phyloP scores from a whole-genome alignment of 2,797 vertebrate species.

The Cossypha caffra region DNA sequence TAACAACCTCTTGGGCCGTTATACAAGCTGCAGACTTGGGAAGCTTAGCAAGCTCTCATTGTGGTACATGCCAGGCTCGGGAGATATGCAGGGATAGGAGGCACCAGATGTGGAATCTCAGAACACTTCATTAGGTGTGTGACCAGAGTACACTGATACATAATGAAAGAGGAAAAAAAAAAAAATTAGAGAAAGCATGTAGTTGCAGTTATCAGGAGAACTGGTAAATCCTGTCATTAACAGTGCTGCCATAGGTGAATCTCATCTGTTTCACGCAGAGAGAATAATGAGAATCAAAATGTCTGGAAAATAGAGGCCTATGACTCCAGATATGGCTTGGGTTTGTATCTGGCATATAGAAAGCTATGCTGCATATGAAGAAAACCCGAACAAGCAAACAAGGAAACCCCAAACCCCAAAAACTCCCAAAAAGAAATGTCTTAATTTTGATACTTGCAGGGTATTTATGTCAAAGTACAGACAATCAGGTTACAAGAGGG shows the following conservation, averaged over 20 bases:
- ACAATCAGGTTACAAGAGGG: background rate
- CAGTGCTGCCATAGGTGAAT: background rate
- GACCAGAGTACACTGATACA: background rate
- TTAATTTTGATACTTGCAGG: background rate
- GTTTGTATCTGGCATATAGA: background rate
- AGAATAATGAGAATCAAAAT: background rate
- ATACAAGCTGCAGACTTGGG: background rate
- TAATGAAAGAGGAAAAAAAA: background rate
- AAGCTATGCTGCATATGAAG: background rate
- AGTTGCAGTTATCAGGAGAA: background rate
- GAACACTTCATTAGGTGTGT: background rate
- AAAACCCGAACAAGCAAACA: background rate
- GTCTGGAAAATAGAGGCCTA: background rate
- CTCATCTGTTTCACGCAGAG: background rate
- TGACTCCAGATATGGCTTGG: background rate
- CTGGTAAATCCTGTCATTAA: background rate
- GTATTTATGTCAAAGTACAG: background rate
- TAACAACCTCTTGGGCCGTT: background rate
- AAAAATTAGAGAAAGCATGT: background rate
- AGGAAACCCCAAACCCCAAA: fast-evolving
- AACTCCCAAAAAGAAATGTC: background rate
- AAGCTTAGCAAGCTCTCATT: background rate
- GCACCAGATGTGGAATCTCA: background rate
- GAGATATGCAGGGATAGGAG: background rate
- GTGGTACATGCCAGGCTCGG: background rate